Evolutionary conservation across 2,797 vertebrate species (phyloP).

Genomic region (Bufotes viridis): DNA sequence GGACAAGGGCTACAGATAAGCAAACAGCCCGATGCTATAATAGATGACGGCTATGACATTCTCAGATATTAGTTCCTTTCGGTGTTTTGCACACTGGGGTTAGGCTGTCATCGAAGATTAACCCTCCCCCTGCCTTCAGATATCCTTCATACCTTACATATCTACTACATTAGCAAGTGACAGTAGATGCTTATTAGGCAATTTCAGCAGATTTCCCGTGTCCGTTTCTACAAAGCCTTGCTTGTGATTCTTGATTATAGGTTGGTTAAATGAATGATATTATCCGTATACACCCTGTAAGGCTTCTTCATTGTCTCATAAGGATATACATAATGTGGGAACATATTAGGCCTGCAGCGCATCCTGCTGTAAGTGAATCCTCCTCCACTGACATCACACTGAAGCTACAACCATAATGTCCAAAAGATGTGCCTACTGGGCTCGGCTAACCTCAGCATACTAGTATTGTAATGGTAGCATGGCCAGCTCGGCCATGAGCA

Average conservation of each 20-base stretch:
- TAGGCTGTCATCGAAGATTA: background rate
- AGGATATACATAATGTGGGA: conserved; percentile 45
- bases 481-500: background rate
- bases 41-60: background rate
- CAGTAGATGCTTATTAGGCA: background rate
- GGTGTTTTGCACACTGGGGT: background rate
- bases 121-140: background rate
- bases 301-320: conserved; percentile 8
- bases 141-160: background rate
- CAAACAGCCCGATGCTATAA: background rate
- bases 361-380: conserved; percentile 6
- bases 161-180: background rate
- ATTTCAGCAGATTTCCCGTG: background rate
- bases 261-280: background rate
- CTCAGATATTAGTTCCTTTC: background rate
- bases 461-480: background rate
- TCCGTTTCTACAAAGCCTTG: background rate
- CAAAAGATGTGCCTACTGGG: background rate
- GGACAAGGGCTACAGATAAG: background rate
- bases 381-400: conserved; percentile 33
- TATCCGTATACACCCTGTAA: background rate
- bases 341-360: conserved; percentile 30
- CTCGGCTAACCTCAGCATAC: background rate
- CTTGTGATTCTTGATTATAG: background rate
- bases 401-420: conserved; percentile 17